A percentile compares a stretch with the other conserved stretches of the same genome.
These are phyloP conservation scores for Orientallactaga bullata DNA, from an alignment of 2,113 vertebrate species.

Conservation along the genomic window DNA sequence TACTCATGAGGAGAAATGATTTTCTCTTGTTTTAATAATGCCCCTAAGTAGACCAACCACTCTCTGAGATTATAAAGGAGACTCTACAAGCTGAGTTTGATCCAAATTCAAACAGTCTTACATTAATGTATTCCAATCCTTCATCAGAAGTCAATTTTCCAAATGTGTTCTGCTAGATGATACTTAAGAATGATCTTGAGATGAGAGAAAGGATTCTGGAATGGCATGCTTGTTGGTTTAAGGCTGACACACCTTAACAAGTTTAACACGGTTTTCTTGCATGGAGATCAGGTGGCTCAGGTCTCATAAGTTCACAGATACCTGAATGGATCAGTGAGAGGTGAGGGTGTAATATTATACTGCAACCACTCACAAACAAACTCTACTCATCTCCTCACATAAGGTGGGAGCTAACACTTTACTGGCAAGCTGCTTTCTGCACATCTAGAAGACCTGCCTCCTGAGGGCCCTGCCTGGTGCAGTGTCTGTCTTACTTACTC, in stretches of 20 bases:
- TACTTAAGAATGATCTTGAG: neutral
- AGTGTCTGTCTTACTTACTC: neutral
- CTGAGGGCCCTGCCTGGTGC: neutral
- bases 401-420: neutral
- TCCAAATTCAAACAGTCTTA: neutral
- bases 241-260: rapidly evolving
- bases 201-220: neutral
- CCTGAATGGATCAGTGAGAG: neutral
- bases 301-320: neutral
- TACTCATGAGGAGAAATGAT: neutral
- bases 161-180: neutral
- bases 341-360: rapidly evolving
- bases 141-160: neutral
- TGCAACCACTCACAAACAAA: neutral
- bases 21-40: neutral
- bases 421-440: neutral
- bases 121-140: neutral
- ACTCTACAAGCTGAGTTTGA: neutral
- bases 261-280: neutral
- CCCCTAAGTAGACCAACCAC: neutral
- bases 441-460: neutral
- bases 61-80: neutral
- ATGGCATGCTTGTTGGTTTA: neutral
- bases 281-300: neutral
- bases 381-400: neutral